Conservation (phyloP, 2,888 invertebrate species). For the Lissocephala sabroskyi region DNA sequence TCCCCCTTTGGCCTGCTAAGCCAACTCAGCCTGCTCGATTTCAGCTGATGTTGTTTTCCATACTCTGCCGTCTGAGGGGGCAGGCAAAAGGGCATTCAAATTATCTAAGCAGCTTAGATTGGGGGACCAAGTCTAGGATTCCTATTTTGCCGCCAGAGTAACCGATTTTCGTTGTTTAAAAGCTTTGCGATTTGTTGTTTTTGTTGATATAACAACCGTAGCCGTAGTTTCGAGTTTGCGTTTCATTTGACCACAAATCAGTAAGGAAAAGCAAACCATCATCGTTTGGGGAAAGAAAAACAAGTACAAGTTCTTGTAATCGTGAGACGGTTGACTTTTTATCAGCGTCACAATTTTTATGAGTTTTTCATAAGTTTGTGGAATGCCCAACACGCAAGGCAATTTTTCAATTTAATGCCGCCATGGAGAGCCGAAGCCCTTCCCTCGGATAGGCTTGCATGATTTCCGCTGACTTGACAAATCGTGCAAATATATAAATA, state of each 20-base stretch:
- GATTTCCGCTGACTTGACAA: conserved; percentile 68
- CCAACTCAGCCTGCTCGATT: too few species aligned
- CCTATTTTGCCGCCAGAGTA: too few species aligned
- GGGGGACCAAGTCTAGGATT: too few species aligned
- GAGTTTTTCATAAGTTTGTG: conserved; percentile 51
- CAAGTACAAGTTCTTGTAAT: background rate
- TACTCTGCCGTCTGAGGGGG: too few species aligned
- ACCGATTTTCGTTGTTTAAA: conserved; percentile 22
- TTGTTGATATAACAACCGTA: background rate
- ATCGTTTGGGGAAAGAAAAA: too few species aligned
- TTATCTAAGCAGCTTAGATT: too few species aligned
- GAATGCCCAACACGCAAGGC: conserved; percentile 50
- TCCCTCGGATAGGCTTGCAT: conserved; percentile 50
- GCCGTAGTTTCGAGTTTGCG: conserved; percentile 33
- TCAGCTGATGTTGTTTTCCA: conserved; percentile 24
- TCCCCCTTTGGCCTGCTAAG: too few species aligned
- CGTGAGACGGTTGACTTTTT: background rate
- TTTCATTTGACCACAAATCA: conserved; percentile 51
- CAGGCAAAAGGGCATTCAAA: too few species aligned
- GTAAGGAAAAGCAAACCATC: conserved; percentile 7
- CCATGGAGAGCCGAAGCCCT: conserved; percentile 20
- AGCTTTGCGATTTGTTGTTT: too few species aligned
- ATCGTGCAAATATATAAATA: conserved; percentile 54
- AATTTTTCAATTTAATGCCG: conserved; percentile 61
- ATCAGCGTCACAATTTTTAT: conserved; percentile 31